Percentiles rank a stretch among this genome's conserved stretches.
Evolutionary conservation across 2,888 invertebrate species (phyloP).

Genomic region (Lagria hirta): DNA sequence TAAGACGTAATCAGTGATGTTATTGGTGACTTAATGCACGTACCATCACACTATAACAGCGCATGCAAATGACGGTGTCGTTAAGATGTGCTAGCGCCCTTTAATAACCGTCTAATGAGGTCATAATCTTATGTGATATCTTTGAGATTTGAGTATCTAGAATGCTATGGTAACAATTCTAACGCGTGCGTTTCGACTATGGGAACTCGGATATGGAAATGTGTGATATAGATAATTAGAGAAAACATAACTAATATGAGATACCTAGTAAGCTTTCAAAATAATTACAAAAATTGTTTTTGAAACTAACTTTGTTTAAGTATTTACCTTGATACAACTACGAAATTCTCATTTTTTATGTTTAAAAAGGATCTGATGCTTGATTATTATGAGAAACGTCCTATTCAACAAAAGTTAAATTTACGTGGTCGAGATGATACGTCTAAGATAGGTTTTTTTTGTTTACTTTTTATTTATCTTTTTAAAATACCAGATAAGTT

Average conservation of each 20-base stretch:
- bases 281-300: too few relatives aligned
- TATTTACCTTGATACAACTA: too few relatives aligned
- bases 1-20: conserved; percentile 14
- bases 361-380: too few relatives aligned
- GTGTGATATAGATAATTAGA: too few relatives aligned
- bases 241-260: too few relatives aligned
- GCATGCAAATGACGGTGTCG: conserved; percentile 42
- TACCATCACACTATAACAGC: conserved; percentile 26
- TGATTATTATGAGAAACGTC: conserved; percentile 25
- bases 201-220: too few relatives aligned
- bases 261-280: too few relatives aligned
- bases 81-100: conserved; percentile 43
- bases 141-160: conserved; percentile 40
- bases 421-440: conserved; percentile 36
- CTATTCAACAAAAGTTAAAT: conserved; percentile 34
- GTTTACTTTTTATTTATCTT: too few relatives aligned
- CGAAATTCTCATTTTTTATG: too few relatives aligned
- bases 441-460: conserved; percentile 25
- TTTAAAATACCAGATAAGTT: conserved; percentile 34
- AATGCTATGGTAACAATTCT: conserved; percentile 27
- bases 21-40: conserved; percentile 19
- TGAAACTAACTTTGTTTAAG: too few relatives aligned
- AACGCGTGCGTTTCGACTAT: conserved; percentile 9
- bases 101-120: conserved; percentile 45
- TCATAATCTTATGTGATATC: conserved; percentile 46